Evolutionary conservation across 2,797 vertebrate genomes (phyloP), one percentile per base, ranked within the genome.

Genomic region (Rhodeus uyekii): DNA sequence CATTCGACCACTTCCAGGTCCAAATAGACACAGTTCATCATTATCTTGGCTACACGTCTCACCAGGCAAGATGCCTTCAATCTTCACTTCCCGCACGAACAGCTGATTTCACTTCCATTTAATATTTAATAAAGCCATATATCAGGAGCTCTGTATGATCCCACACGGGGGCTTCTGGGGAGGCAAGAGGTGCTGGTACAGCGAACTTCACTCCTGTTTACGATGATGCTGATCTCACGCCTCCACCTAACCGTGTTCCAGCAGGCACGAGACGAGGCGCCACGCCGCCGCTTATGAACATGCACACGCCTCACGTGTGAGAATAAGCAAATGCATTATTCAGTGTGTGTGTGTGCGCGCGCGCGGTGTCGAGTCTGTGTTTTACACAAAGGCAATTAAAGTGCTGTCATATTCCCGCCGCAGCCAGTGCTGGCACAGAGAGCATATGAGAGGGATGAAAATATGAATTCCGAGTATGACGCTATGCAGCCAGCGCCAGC

Each of bases 301-400:
- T 68, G 27, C 48, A 24, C 36, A 6, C 18, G 3, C 36, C 10
- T 73, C 32, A 24, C 38, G 61, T 29, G 55, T 39, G 32, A 27
- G 16, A 60, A 71, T 32, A 55, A 64, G 73, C 63, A 67, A 61
- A 46, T 53, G 27, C 18, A 68, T 16, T 19, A 69, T 50, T 16
- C 38, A 22, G 8, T 87, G 46, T 85, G 82, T 86, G 84, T 58
- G 83, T 68, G 83, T 76, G 85, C 60, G 77, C 87, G 88, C 24
- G 64, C 75, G 80, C 58, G 81, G 84, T 90, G 91, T 90, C 83
- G 85, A 89, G 87, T 87, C 88, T 92, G 87, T 90, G 72, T 92
- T 90, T 90, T 85, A 87, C 88, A 94, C 92, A 93, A 93, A 94
- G 91, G 88, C 91, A 92, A 92, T 92, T 92, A 91, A 90, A 92